Percentiles rank a stretch among this genome's conserved stretches.
phyloP scores from a whole-genome alignment of 2,797 vertebrate species.

The Lateolabrax maculatus region DNA sequence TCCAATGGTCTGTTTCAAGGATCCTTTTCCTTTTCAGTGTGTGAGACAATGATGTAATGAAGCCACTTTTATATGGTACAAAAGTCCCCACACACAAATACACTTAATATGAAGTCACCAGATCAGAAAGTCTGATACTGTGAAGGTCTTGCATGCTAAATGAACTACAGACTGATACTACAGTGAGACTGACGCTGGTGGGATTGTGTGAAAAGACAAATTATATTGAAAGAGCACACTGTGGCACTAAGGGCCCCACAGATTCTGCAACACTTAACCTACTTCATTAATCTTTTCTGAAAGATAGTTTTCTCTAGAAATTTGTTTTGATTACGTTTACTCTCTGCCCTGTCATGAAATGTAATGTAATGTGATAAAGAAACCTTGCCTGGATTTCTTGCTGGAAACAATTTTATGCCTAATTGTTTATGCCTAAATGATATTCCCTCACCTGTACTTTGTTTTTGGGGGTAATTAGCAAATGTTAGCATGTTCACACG shows the following conservation, averaged over 20 bases:
- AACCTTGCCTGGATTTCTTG: background rate
- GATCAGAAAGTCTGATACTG: conserved; percentile 16
- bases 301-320: background rate
- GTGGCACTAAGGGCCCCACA: background rate
- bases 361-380: background rate
- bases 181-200: background rate
- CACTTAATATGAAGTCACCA: background rate
- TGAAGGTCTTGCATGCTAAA: conserved; percentile 7
- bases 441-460: background rate
- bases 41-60: conserved; percentile 37
- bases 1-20: conserved; percentile 17
- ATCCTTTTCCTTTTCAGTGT: conserved; percentile 27
- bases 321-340: background rate
- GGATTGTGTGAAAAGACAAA: conserved; percentile 21
- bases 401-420: background rate
- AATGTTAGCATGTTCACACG: background rate
- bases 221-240: background rate
- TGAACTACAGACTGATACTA: conserved; percentile 20
- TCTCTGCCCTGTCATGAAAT: background rate
- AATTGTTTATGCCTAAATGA: background rate
- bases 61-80: conserved; percentile 12
- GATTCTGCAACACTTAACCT: background rate
- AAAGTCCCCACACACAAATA: conserved; percentile 16
- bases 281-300: background rate
- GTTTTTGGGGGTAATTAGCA: background rate